Evolutionary conservation across 2,797 vertebrate species (phyloP).

Genomic region (Amphiprion clarkii): DNA sequence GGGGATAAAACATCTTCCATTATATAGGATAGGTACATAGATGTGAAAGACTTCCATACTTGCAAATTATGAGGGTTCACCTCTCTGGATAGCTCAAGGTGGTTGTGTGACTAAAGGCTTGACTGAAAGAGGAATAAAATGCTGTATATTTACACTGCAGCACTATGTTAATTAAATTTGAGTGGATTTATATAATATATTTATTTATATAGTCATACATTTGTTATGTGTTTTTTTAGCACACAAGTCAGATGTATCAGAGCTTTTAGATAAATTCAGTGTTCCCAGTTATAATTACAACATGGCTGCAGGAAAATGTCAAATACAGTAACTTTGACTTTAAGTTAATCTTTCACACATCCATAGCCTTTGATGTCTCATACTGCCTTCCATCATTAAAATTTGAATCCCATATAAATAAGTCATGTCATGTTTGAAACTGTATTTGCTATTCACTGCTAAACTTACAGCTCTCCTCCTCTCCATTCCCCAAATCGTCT

Average conservation of each 20-base stretch:
- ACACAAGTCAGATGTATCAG: too few relatives aligned
- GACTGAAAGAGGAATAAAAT: neutral
- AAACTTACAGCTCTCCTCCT: constrained; percentile 77
- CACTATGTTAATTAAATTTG: neutral
- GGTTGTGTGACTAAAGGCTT: neutral
- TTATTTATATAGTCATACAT: too few relatives aligned
- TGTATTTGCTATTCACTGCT: constrained; percentile 20
- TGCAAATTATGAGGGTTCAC: neutral
- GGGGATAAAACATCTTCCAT: neutral
- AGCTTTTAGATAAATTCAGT: too few relatives aligned
- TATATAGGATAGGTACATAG: too few relatives aligned
- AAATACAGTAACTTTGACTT: too few relatives aligned
- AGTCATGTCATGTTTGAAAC: neutral
- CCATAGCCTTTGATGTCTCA: neutral
- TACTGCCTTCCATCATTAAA: neutral
- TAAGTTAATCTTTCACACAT: too few relatives aligned
- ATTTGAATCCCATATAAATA: neutral
- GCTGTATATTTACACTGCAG: neutral
- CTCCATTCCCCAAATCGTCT: constrained; percentile 84
- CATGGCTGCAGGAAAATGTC: too few relatives aligned
- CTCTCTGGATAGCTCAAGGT: neutral
- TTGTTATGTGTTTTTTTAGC: too few relatives aligned
- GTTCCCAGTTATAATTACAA: too few relatives aligned
- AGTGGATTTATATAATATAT: too few relatives aligned
- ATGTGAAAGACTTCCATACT: neutral